A percentile compares a stretch with the other conserved stretches of the same genome.
Evolutionary conservation across 2,888 invertebrate species (phyloP).

Genomic region (Tortrix viridana): DNA sequence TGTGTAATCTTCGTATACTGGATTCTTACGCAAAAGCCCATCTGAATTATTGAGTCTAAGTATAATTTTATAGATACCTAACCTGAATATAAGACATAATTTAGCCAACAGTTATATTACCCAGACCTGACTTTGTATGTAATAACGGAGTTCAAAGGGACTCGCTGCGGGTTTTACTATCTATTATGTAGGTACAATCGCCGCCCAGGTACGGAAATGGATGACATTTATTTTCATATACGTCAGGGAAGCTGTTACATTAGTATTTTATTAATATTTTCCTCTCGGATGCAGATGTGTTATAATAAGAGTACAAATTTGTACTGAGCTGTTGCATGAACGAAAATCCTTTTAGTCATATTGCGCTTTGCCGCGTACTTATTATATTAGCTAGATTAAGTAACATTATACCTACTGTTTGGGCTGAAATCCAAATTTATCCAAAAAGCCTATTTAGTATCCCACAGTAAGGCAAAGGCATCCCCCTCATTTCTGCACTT

Average conservation of each 20-base stretch:
- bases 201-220: conserved; percentile 39
- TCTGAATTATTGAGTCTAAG: background rate
- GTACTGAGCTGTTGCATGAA: background rate
- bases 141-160: conserved; percentile 15
- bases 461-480: no score
- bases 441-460: no score
- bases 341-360: no score
- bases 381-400: no score
- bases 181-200: conserved; percentile 26
- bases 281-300: conserved; percentile 31
- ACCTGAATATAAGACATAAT: conserved; percentile 6
- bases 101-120: background rate
- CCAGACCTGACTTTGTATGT: conserved; percentile 2
- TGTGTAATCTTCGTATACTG: background rate
- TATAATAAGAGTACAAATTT: conserved; percentile 16
- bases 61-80: conserved; percentile 5
- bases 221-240: conserved; percentile 44
- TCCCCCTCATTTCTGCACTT: no score
- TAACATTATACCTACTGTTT: no score
- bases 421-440: no score
- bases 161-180: conserved; percentile 31
- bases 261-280: conserved; percentile 40
- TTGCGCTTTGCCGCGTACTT: no score
- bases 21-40: background rate
- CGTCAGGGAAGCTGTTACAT: conserved; percentile 48